Percentiles rank a stretch among this genome's conserved stretches.
Conservation (phyloP, 2,888 invertebrate species). For the Scaptomyza cyrtandrae region DNA sequence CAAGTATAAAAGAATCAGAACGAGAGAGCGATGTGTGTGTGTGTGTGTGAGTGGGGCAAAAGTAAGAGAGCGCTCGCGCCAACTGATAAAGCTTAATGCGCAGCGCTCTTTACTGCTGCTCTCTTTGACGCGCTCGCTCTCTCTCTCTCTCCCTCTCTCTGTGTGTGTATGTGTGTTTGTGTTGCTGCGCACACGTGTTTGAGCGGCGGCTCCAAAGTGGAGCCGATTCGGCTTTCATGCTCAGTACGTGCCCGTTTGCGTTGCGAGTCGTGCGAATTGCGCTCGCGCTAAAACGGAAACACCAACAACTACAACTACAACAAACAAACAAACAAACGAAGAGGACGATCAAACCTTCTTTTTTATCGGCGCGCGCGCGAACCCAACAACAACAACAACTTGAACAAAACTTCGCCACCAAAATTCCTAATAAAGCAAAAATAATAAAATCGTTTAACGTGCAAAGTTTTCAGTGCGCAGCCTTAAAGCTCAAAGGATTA, state of each 20-base stretch:
- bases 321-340: neutral
- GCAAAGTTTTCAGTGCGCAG: slow-evolving; percentile 33
- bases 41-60: neutral
- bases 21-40: too few species aligned
- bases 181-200: slow-evolving; percentile 30
- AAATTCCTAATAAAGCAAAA: slow-evolving; percentile 11
- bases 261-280: slow-evolving; percentile 73
- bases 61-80: neutral
- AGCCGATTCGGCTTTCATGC: slow-evolving; percentile 51
- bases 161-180: slow-evolving; percentile 11
- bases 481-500: slow-evolving; percentile 55
- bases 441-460: slow-evolving; percentile 30
- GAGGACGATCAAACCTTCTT: slow-evolving; percentile 20
- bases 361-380: slow-evolving; percentile 15
- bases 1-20: neutral
- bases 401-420: neutral
- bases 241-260: slow-evolving; percentile 74
- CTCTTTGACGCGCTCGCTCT: slow-evolving; percentile 20
- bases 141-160: neutral
- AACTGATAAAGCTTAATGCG: slow-evolving; percentile 40
- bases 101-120: slow-evolving; percentile 13
- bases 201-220: slow-evolving; percentile 54
- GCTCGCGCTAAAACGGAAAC: slow-evolving; percentile 44
- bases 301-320: slow-evolving; percentile 14
- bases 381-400: slow-evolving; percentile 3